Percentiles rank a stretch among this genome's conserved stretches.
Conservation (phyloP, 1,140 invertebrate genomes). For the Leptoteleia sp. region DNA sequence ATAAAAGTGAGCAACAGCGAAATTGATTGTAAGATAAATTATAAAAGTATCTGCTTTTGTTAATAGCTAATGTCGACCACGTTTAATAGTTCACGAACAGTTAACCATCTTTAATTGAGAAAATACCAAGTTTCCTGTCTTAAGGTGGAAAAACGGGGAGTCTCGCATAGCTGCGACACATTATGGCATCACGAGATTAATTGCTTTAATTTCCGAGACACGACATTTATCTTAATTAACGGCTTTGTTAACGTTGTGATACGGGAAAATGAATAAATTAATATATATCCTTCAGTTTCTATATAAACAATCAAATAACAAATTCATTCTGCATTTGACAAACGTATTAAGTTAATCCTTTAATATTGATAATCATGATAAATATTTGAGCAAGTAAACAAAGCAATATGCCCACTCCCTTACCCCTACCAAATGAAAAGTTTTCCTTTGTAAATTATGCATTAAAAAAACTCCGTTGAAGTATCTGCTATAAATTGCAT, state of each 20-base stretch:
- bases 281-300: slow-evolving; percentile 37
- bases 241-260: slow-evolving; percentile 65
- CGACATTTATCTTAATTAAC: slow-evolving; percentile 80
- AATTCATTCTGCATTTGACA: slow-evolving; percentile 36
- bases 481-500: slow-evolving; percentile 19
- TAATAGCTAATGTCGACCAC: slow-evolving; percentile 43
- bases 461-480: slow-evolving; percentile 20
- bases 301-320: slow-evolving; percentile 45
- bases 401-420: neutral
- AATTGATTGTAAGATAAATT: slow-evolving; percentile 17
- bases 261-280: slow-evolving; percentile 61
- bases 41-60: slow-evolving; percentile 10
- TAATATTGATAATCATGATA: slow-evolving; percentile 24
- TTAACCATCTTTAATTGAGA: slow-evolving; percentile 67
- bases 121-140: slow-evolving; percentile 67
- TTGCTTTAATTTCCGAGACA: slow-evolving; percentile 80
- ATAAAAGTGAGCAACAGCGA: no score
- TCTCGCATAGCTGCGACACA: slow-evolving; percentile 55
- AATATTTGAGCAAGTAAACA: neutral
- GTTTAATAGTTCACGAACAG: slow-evolving; percentile 51
- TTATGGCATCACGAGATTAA: slow-evolving; percentile 75
- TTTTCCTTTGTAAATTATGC: slow-evolving; percentile 34
- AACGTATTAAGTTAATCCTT: slow-evolving; percentile 34
- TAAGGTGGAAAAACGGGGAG: slow-evolving; percentile 59
- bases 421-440: slow-evolving; percentile 9